phyloP scores from a whole-genome alignment of 2,113 vertebrate genomes.

The Alligator sinensis region DNA sequence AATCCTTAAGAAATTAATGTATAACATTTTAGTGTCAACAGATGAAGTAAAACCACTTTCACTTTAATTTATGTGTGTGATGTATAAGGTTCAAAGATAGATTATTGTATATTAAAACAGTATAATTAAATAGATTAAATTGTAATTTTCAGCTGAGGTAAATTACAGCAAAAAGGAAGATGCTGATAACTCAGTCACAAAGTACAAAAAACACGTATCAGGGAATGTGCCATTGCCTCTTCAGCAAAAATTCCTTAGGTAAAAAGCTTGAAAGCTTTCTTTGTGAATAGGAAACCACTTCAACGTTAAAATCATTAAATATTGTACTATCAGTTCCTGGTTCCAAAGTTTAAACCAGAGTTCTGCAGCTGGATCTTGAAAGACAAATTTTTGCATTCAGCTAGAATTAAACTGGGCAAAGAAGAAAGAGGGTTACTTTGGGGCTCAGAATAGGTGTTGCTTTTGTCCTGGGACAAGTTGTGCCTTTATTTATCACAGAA shows the following conservation, averaged over 20 bases:
- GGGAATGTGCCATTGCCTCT: neutral
- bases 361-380: neutral
- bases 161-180: neutral
- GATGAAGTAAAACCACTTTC: neutral
- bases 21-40: neutral
- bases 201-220: neutral
- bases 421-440: too few relatives aligned
- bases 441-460: too few relatives aligned
- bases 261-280: neutral
- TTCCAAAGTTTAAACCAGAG: neutral
- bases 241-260: neutral
- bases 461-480: too few relatives aligned
- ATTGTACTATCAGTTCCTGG: neutral
- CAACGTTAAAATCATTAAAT: neutral
- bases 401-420: neutral
- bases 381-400: neutral
- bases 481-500: too few relatives aligned
- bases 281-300: neutral
- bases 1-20: neutral
- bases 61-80: neutral
- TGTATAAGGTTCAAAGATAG: neutral
- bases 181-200: neutral
- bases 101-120: neutral
- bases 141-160: neutral
- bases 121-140: slow-evolving; percentile 3